Base-by-base conservation (phyloP, 2,888 invertebrate genomes). In the Idaea aversata region DNA sequence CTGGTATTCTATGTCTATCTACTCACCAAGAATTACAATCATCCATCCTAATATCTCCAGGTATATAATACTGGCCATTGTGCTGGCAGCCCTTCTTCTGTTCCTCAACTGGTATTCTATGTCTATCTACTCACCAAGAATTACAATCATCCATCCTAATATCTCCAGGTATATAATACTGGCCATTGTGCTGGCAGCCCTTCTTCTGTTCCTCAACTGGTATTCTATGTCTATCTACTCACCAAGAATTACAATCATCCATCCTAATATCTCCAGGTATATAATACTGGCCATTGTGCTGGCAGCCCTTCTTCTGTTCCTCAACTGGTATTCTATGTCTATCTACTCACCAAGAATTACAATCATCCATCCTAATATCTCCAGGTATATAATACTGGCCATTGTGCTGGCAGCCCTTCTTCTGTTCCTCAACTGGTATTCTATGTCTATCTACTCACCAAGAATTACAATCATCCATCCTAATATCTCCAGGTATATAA, bases 141-240 rank as follows among this genome's bases (percentile, higher is more conserved):
- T 59, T 59, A 34, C 59, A 59, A 59, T 59, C 15, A 6, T 58
- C 15, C 16, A 16, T n/a, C 58, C n/a, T 16, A 3, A 15, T 15
- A 16, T n/a, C 58, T 15, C 15, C n/a, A 5, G 58, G 58, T 15
- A 10, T 95, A 80, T 94, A 95, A 15, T 88, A 83, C 66, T 86
- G 80, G 7, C 94, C 94, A 7, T 94, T 90, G 75, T 94, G 89
- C 34, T 77, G 77, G 82, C 97, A 96, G 3, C 34, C 25, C 3
- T 86, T 76, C 25, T 70, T 85, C 82, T 74, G 3, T 79, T 71
- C n/a, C 4, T 74, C 72, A 0, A 84, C 69, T 0, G 72, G 70
- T 1, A 65, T 59, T 13, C n/a, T n/a, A n/a, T n/a, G n/a, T n/a
- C n/a, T n/a, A n/a, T 15, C 4, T 5, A 59, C 58, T 59, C 13